Conservation (phyloP, 2,888 invertebrate species). For the Hypomecis punctinalis region DNA sequence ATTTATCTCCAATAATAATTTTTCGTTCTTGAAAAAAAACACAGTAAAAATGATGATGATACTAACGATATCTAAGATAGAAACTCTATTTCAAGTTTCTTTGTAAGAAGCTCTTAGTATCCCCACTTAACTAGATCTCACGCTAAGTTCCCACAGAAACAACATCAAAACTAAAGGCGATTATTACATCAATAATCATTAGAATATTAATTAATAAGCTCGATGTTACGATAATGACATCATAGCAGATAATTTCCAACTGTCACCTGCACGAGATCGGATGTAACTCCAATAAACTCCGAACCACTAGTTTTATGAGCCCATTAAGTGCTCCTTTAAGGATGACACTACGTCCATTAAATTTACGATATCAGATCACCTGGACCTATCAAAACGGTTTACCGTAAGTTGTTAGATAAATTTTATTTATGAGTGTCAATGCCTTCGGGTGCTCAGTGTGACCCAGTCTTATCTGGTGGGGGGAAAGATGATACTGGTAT, state of each 20-base stretch:
- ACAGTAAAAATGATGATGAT: no score
- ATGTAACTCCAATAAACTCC: slow-evolving; percentile 17
- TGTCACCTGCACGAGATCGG: slow-evolving; percentile 18
- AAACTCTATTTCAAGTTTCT: no score
- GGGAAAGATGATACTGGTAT: slow-evolving; percentile 69
- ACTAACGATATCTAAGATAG: no score
- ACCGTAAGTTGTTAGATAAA: slow-evolving; percentile 70
- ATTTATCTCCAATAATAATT: no score
- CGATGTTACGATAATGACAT: slow-evolving; percentile 10
- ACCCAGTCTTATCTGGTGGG: slow-evolving; percentile 70
- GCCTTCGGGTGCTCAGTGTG: slow-evolving; percentile 64
- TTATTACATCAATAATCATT: slow-evolving; percentile 11
- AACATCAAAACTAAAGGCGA: not conserved
- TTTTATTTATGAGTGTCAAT: slow-evolving; percentile 73
- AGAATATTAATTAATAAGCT: slow-evolving; percentile 13
- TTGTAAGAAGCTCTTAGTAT: no score
- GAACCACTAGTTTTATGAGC: slow-evolving; percentile 41
- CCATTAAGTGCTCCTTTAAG: slow-evolving; percentile 50
- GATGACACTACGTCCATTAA: slow-evolving; percentile 48
- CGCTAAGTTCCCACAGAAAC: not conserved
- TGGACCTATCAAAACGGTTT: slow-evolving; percentile 63
- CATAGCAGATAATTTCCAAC: slow-evolving; percentile 6
- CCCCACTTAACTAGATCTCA: no score
- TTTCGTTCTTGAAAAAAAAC: no score
- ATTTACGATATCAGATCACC: slow-evolving; percentile 66